Base-by-base conservation (phyloP, 2,113 vertebrate species). In the Tenrec ecaudatus region DNA sequence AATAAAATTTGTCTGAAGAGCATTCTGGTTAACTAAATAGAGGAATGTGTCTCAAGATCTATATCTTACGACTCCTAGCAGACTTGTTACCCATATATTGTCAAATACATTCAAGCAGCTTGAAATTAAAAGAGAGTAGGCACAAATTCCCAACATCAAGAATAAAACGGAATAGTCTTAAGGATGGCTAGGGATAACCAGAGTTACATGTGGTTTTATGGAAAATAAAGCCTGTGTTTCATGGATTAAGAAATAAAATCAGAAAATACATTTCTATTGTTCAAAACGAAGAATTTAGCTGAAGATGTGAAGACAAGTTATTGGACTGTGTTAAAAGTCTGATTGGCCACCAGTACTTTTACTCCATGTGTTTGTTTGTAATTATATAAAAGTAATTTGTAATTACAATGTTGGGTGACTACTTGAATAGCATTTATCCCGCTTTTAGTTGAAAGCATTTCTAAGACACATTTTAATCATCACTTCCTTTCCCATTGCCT, bases 61-160 rank as follows among this genome's bases (percentile, higher is more conserved):
- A 14, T 73, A 68, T 58, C 92, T 83, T 57, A 0, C 62, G 22
- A 57, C 23, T 75, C 73, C 23, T 47, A 47, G 14, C 22, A 57
- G 73, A 29, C 43, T 69, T 77, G 60, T 53, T 81, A 85, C 23
- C 12, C 19, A 33, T 64, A 43, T 84, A 25, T 64, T 86, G 29
- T 69, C 53, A 78, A 38, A 82, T 62, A 78, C 31, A 82, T 62
- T 77, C 23, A 23, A 36, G 91, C 86, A 93, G n/a, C n/a, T 43
- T n/a, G 36, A 76, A 33, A 66, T 7, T 60, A 40, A 91, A 9
- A 58, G 33, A 58, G 27, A 64, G 14, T 23, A 43, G 27, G n/a
- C 57, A 4, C 31, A 43, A 36, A 64, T 62, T 36, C 38, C 73
- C 64, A 66, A 1, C 40, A 80, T 29, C 19, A 25, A 27, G 83